Conservation (phyloP, 2,113 vertebrate genomes). For the Gobiocypris rarus region DNA sequence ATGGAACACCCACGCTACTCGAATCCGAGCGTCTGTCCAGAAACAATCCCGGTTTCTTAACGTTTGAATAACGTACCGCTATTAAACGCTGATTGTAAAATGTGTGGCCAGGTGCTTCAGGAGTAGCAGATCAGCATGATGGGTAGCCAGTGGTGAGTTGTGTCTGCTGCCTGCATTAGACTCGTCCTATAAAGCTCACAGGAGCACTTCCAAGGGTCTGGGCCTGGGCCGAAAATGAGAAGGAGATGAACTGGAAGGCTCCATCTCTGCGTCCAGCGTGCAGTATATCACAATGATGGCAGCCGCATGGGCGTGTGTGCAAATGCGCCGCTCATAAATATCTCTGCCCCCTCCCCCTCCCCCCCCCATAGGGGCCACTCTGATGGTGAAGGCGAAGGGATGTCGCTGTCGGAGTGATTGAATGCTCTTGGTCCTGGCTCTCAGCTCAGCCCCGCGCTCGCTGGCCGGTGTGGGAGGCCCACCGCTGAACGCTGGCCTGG, state of each 20-base stretch:
- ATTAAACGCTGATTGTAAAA: slow-evolving; percentile 42
- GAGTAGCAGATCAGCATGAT: slow-evolving; percentile 26
- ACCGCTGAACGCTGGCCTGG: slow-evolving; percentile 63
- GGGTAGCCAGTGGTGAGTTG: slow-evolving; percentile 26
- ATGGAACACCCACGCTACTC: background rate
- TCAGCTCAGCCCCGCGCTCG: slow-evolving; percentile 55
- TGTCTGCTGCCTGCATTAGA: slow-evolving; percentile 68
- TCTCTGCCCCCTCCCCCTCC: slow-evolving; percentile 59
- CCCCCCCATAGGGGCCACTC: slow-evolving; percentile 72
- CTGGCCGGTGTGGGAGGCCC: slow-evolving; percentile 66
- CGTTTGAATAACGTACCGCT: background rate
- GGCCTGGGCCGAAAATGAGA: slow-evolving; percentile 69
- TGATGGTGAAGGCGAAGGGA: slow-evolving; percentile 78
- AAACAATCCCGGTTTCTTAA: background rate
- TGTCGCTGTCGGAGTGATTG: slow-evolving; percentile 81
- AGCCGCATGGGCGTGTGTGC: slow-evolving; percentile 69
- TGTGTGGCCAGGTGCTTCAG: slow-evolving; percentile 33
- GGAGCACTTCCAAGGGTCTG: slow-evolving; percentile 70
- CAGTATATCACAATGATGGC: slow-evolving; percentile 75
- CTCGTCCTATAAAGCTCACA: slow-evolving; percentile 67
- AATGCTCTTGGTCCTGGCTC: slow-evolving; percentile 72
- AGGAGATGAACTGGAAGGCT: slow-evolving; percentile 76
- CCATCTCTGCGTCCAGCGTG: slow-evolving; percentile 66
- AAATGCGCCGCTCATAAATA: slow-evolving; percentile 76
- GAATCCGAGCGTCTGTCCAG: slow-evolving; percentile 2